Evolutionary conservation across 2,113 vertebrate genomes (phyloP).

Genomic region (Python bivittatus): DNA sequence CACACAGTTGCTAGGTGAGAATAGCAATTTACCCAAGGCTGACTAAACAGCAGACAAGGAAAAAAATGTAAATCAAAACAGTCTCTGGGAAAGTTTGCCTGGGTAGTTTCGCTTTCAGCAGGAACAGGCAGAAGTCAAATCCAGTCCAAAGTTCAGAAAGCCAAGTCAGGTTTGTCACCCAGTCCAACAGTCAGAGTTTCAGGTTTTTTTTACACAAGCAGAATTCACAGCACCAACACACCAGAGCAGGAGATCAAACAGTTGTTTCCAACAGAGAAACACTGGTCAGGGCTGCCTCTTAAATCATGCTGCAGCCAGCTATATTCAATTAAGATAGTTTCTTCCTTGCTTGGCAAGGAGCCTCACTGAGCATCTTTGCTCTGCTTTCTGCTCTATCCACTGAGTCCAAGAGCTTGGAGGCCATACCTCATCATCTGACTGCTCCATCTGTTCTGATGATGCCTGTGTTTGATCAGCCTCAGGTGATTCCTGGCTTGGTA

Average conservation of each 20-base stretch:
- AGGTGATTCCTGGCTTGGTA: background rate
- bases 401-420: background rate
- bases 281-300: background rate
- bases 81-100: background rate
- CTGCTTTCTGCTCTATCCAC: background rate
- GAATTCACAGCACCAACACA: background rate
- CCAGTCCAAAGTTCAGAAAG: background rate
- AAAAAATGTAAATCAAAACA: background rate
- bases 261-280: background rate
- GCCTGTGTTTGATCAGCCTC: background rate
- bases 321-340: background rate
- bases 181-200: background rate
- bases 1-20: background rate
- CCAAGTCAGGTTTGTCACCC: background rate
- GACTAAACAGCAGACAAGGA: background rate
- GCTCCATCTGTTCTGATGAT: background rate
- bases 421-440: background rate
- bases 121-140: background rate
- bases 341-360: background rate
- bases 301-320: background rate
- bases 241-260: background rate
- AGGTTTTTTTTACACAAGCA: background rate
- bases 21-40: background rate
- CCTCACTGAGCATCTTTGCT: background rate
- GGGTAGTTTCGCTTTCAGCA: background rate